A percentile compares a stretch with the other conserved stretches of the same genome.
Evolutionary conservation across 2,888 invertebrate genomes (phyloP).

Genomic region (Oasisia sp.): DNA sequence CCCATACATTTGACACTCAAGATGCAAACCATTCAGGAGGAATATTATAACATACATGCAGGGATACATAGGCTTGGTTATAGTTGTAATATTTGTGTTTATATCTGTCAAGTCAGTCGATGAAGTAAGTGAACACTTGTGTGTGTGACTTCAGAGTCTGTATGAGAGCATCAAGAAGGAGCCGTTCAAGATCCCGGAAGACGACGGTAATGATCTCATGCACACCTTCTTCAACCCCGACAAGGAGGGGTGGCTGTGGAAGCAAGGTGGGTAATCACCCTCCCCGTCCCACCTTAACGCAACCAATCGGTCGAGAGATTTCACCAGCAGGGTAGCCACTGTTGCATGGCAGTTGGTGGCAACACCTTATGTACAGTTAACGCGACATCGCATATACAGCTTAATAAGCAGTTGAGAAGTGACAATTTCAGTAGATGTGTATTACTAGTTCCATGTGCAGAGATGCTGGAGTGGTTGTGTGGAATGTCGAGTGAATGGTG

Average conservation of each 20-base stretch:
- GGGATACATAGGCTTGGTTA: no score
- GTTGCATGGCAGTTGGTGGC: neutral
- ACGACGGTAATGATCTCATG: constrained; percentile 99
- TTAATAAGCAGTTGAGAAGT: neutral
- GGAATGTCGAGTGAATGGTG: neutral
- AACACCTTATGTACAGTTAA: neutral
- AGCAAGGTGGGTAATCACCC: constrained; percentile 78
- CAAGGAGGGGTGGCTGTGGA: constrained; percentile 99
- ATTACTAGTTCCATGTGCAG: neutral
- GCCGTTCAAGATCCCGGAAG: constrained; percentile 99
- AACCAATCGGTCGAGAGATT: neutral
- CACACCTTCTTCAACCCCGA: constrained; percentile 99
- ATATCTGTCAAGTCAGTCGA: no score
- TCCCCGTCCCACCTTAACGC: neutral
- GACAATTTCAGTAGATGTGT: neutral
- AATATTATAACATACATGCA: no score
- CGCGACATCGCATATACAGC: neutral
- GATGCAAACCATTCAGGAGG: no score
- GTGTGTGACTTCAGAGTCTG: constrained; percentile 74
- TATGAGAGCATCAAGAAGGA: constrained; percentile 99
- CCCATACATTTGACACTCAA: no score
- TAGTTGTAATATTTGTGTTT: no score
- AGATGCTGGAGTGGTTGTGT: neutral
- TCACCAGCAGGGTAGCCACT: neutral
- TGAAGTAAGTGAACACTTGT: neutral